Evolutionary conservation across 2,113 vertebrate genomes (phyloP), one percentile per base, ranked within the genome.

Genomic region (Grallaria varia): DNA sequence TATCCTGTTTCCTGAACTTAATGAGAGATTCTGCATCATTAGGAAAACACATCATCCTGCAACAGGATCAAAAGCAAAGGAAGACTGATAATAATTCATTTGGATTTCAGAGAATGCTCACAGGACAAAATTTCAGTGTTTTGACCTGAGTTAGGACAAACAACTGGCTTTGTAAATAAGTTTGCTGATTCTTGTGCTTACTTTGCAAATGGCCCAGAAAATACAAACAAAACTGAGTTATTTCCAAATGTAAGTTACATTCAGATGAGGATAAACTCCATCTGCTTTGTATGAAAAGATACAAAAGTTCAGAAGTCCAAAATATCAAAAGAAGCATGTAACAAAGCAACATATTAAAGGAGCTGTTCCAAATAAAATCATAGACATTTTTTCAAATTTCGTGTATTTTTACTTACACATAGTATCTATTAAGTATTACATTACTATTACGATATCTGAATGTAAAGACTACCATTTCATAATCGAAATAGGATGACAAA

Each of bases 1-100:
- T 98, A 98, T 98, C 98, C 98, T 98, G 98, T 98, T 98, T 98
- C 98, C 98, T 98, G 98, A 98, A 98, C 97, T 98, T 98, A 98
- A 98, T 97, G 97, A 98, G 98, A 98, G 98, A 98, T 98, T 98
- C 98, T 98, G 98, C 97, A 98, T 98, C 98, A 98, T 98, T 98
- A 98, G 97, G 97, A 97, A 98, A 98, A 98, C 97, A 98, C 97
- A 98, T 98, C 98, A 97, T 98, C 97, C 96, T 98, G 96, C 96
- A 95, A 94, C 93, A 97, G 97, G 98, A 98, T 98, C 98, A 98
- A 98, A 98, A 98, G 97, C 96, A 97, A 96, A 98, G 94, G 94
- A 96, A 98, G 94, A 94, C 93, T 94, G 97, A 98, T 97, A 98
- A 98, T 97, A 98, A 98, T 95, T 98, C 93, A 93, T 97, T 97